These are phyloP conservation scores for Erethizon dorsatum DNA, from an alignment of 2,797 vertebrate genomes.

Conservation along the genomic window DNA sequence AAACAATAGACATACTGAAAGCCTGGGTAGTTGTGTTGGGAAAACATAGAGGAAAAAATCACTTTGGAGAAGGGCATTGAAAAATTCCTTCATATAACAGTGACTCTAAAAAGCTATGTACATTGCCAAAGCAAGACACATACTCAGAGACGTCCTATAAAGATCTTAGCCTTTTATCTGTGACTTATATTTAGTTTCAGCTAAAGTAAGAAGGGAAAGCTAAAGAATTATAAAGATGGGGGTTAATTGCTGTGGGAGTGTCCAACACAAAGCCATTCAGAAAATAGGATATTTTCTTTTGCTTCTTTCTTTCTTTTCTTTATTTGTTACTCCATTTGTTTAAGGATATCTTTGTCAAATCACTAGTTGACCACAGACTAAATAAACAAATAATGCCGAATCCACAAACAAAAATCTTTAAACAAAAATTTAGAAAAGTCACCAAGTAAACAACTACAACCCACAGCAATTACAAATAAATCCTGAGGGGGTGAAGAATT, in stretches of 20 bases:
- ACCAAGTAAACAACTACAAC: background rate
- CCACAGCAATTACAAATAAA: background rate
- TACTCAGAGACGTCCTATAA: background rate
- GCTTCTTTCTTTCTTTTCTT: background rate
- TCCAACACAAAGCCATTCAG: background rate
- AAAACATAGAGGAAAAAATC: background rate
- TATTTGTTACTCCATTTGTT: background rate
- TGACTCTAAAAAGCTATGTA: background rate
- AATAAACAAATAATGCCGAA: background rate
- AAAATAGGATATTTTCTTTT: background rate
- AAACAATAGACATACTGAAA: background rate
- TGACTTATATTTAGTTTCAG: background rate
- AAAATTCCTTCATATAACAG: background rate
- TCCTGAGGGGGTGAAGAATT: background rate
- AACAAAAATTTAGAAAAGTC: background rate
- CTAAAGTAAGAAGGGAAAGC: background rate
- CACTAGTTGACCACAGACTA: background rate
- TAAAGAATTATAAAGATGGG: background rate
- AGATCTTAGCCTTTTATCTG: background rate
- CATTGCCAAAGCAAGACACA: background rate
- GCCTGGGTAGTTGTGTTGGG: background rate
- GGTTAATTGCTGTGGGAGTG: background rate
- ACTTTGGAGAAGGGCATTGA: background rate
- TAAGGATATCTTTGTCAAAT: background rate
- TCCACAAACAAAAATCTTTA: background rate